These are phyloP conservation scores for Prorops nasuta DNA, from an alignment of 1,140 invertebrate genomes.

Conservation along the genomic window DNA sequence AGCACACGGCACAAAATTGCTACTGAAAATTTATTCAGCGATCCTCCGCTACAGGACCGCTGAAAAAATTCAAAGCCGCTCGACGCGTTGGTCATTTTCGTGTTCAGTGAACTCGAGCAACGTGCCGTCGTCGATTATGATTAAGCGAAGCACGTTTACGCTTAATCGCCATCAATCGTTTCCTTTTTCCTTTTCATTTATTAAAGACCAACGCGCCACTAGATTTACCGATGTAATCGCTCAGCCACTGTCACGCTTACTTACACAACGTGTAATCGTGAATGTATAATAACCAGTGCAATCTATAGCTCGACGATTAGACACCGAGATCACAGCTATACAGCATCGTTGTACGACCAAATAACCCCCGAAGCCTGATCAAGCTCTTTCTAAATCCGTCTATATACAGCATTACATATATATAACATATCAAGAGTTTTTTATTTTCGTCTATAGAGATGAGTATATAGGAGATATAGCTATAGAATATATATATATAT, in stretches of 20 bases:
- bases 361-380: too few species aligned
- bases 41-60: too few species aligned
- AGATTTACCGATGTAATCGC: conserved; percentile 29
- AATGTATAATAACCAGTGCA: conserved; percentile 41
- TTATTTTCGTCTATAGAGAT: too few species aligned
- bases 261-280: conserved; percentile 48
- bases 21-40: too few species aligned
- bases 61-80: too few species aligned
- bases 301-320: conserved; percentile 34
- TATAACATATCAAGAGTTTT: too few species aligned
- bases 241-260: conserved; percentile 39
- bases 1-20: too few species aligned
- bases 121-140: conserved; percentile 13
- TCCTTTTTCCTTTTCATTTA: conserved; percentile 23
- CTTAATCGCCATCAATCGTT: conserved; percentile 4
- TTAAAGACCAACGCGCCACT: conserved; percentile 25
- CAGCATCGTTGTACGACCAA: too few species aligned
- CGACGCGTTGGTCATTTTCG: conserved; percentile 20
- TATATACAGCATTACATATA: too few species aligned
- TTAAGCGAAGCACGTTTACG: conserved; percentile 14
- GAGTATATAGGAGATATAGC: too few species aligned
- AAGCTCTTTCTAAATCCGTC: too few species aligned
- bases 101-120: conserved; percentile 17
- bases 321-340: conserved; percentile 11
- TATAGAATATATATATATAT: too few species aligned